Base-by-base conservation (phyloP, 2,797 vertebrate species). In the Coregonus ussuriensis region DNA sequence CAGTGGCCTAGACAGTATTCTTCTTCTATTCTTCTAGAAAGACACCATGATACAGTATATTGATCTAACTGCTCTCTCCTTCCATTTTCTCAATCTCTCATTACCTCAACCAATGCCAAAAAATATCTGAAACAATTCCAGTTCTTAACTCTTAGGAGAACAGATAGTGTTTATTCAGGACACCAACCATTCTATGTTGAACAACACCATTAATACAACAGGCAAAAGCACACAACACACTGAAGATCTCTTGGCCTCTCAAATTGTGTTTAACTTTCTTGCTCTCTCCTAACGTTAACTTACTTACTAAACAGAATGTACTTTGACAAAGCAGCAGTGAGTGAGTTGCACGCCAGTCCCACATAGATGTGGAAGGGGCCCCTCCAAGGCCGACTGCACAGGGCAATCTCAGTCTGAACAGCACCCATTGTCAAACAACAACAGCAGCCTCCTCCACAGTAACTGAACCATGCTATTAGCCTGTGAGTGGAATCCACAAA, bases 331-430 rank as follows among this genome's bases (percentile, higher is more conserved):
- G 6, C 59, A 53, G 37, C 31, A 25, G 75, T 94, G 25, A 94
- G 82, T 1, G 90, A 81, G 82, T 94, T 94, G 82, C 89, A 94
- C 18, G 85, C 37, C 51, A 88, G 74, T 37, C 89, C 88, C 11
- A 89, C 85, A 3, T 91, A 93, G 72, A 92, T 74, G 56, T 76
- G 74, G 21, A 87, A 63, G 33, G 77, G 72, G 1, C 84, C 82
- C 74, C 81, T 81, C 91, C 87, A 91, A 4, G 79, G 74, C 21
- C 82, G 85, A 4, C 63, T 69, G 69, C 54, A 87, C 29, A 77
- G 2, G 33, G 73, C 84, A 35, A 83, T 21, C 37, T 89, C 87
- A 29, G 81, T 81, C 41, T 87, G 86, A 71, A 87, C 74, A 18
- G 77, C 77, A 77, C 88, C 81, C 93, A 94, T 94, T 35, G 79